Evolutionary conservation across 2,797 vertebrate species (phyloP), one percentile per base, ranked within the genome.

Genomic region (Podarcis lilfordi): DNA sequence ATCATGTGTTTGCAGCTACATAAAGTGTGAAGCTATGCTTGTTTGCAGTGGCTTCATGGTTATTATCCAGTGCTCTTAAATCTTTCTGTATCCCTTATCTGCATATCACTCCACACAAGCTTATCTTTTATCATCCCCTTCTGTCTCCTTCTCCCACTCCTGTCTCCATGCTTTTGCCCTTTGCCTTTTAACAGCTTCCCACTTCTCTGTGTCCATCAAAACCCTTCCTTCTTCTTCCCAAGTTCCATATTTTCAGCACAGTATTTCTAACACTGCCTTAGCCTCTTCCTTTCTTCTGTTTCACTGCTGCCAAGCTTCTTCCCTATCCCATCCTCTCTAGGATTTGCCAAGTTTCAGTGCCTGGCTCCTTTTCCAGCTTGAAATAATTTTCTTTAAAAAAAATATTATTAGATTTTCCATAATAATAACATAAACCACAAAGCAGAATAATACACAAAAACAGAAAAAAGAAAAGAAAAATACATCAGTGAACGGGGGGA

Each of bases 41-140:
- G 43, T 74, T 29, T 81, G 27, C 37, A 45, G 3, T 40, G 10
- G 2, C 9, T 84, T 84, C 37, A n/a, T 27, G 15, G 15, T 4
- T 72, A 45, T 72, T 80, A 80, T 29, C 45, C 66, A n/a, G 25
- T 79, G 17, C 74, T 68, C 76, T 71, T 80, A 88, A 84, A 72
- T 80, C 82, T 64, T 84, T 35, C 55, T 27, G 50, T 35, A 45
- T 74, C 76, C 40, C 10, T 59, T 88, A 19, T 9, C 55, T 7
- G 50, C 50, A 69, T 69, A 69, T 27, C 29, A 72, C 15, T 80
- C 68, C 10, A 45, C 37, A 50, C 29, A 85, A 72, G n/a, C 40
- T 74, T 80, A 75, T 85, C 55, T 45, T 29, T 79, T 84, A 72
- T 45, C 68, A 74, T 5, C 9, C 25, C 27, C 50, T 71, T 59